A percentile compares a stretch with the other conserved stretches of the same genome.
These are phyloP conservation scores for Sphenopsis melanotis DNA, from an alignment of 2,797 vertebrate species.

Conservation along the genomic window DNA sequence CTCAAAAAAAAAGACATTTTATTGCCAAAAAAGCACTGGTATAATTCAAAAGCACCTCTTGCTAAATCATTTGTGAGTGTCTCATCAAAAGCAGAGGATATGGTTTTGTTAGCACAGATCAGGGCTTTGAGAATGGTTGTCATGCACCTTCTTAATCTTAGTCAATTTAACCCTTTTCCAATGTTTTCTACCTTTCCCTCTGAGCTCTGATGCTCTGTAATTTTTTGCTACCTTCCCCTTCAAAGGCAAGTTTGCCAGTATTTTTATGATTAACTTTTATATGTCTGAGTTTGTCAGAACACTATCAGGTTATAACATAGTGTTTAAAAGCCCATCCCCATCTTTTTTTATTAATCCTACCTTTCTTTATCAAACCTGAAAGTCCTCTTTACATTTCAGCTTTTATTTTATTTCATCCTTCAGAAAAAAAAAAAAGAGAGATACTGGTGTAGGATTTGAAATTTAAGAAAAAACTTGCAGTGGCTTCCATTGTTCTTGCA, in stretches of 20 bases:
- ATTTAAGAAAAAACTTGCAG: background rate
- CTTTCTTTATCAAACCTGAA: constrained; percentile 6
- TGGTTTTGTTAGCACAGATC: constrained; percentile 42
- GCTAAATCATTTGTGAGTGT: constrained; percentile 68
- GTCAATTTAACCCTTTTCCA: constrained; percentile 47
- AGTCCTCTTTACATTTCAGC: constrained; percentile 1
- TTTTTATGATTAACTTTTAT: constrained; percentile 53
- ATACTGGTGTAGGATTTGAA: background rate
- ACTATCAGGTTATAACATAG: background rate
- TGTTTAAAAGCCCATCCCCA: background rate
- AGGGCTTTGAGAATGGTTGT: constrained; percentile 46
- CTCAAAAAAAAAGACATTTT: constrained; percentile 36
- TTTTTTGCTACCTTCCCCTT: constrained; percentile 33
- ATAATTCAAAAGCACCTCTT: constrained; percentile 65
- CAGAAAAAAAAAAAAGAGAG: background rate
- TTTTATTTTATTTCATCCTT: background rate
- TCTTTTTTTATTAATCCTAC: constrained; percentile 1
- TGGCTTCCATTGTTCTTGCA: background rate
- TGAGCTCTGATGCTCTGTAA: background rate
- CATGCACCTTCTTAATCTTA: constrained; percentile 51
- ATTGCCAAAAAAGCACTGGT: constrained; percentile 67
- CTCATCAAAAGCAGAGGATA: constrained; percentile 66
- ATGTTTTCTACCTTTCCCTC: constrained; percentile 16
- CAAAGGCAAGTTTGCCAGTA: constrained; percentile 2
- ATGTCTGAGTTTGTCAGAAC: constrained; percentile 13